Base-by-base conservation (phyloP, 2,113 vertebrate species). In the Lipotes vexillifer region DNA sequence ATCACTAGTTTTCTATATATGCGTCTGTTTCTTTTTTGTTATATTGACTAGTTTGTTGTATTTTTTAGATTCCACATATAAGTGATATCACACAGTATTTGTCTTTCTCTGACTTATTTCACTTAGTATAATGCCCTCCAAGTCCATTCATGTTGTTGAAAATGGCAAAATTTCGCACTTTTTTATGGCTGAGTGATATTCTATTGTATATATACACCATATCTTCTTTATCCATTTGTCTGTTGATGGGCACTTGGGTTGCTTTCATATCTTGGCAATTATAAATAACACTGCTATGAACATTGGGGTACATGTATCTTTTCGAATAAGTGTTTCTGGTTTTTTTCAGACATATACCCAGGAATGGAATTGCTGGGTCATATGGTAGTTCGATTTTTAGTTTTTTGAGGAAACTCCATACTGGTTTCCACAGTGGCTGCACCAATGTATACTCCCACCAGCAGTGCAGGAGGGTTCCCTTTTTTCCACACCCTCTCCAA, bases 401-500 rank as follows among this genome's bases (percentile, higher is more conserved):
- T n/a, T 52, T 52, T 78, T 23, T 78, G 46, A 78, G 31, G 52
- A 52, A n/a, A 1, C 75, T 46, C 44, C 49, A 33, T 33, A 31
- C 63, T 65, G 63, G 14, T 15, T 52, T 21, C 49, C 75, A 78
- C 31, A 52, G 46, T 52, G 46, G 46, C 46, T 52, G 46, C 18
- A n/a, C 31, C 31, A 65, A 61, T 31, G 3, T 31, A 15, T 13
- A 65, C 8, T 31, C 63, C 12, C 63, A 31, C 11, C 29, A 65
- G 31, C 63, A 78, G 75, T n/a, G 6, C 31, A 13, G 20, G 46
- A 78, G 6, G 31, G 20, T 12, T 78, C 46, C 5, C 46, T 52
- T 52, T 52, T 78, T 1, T 8, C 20, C 46, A 8, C 6, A 13
- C 23, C 18, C 11, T 33, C 18, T 11, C 0, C 1, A n/a, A 7